phyloP scores from a whole-genome alignment of 1,140 invertebrate species.

The Riptortus pedestris region DNA sequence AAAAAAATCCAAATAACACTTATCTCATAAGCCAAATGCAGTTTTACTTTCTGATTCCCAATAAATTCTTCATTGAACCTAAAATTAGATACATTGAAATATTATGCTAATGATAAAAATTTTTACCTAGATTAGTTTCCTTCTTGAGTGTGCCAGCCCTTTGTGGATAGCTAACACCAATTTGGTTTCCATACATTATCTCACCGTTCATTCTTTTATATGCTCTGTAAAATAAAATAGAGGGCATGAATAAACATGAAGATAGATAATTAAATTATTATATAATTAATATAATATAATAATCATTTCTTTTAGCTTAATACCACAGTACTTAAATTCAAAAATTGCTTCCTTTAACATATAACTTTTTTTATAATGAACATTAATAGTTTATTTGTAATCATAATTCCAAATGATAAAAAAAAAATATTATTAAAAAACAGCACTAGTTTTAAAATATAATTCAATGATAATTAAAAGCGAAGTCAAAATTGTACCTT shows the following conservation, averaged over 20 bases:
- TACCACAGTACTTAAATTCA: no score
- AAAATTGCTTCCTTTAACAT: no score
- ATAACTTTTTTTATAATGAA: no score
- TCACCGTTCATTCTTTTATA: constrained; percentile 76
- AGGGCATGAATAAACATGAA: constrained; percentile 24
- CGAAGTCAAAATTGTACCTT: no score
- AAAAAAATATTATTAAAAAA: no score
- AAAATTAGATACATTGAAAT: neutral
- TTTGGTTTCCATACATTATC: constrained; percentile 68
- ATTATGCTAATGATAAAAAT: neutral
- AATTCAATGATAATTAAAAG: no score
- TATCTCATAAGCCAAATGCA: neutral
- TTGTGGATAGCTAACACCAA: constrained; percentile 42
- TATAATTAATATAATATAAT: neutral
- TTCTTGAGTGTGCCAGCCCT: constrained; percentile 4
- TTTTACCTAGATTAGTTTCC: neutral
- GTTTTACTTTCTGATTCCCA: neutral
- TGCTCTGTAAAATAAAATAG: constrained; percentile 55
- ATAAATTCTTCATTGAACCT: no score
- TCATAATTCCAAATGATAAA: no score
- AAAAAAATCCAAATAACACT: no score
- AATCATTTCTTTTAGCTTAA: neutral
- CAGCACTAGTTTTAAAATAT: no score
- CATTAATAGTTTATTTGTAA: no score
- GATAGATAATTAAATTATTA: no score